phyloP scores from a whole-genome alignment of 2,113 vertebrate genomes.

The Albula goreensis region DNA sequence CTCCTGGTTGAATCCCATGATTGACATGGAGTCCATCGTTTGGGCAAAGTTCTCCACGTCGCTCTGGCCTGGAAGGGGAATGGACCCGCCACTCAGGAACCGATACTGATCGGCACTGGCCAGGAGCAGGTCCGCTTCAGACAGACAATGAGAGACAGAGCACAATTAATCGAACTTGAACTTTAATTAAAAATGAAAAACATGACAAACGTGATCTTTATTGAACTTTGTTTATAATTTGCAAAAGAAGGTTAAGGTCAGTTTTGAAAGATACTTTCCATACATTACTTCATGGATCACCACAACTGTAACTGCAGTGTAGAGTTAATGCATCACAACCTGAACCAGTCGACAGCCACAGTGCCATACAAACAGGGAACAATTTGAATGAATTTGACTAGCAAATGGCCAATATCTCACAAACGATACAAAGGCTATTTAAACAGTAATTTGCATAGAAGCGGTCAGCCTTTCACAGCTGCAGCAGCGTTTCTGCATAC shows the following conservation, averaged over 20 bases:
- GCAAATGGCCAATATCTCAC: background rate
- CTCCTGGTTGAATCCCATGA: conserved; percentile 84
- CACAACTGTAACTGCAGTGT: background rate
- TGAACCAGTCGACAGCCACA: background rate
- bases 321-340: background rate
- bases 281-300: background rate
- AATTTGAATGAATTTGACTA: background rate
- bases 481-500: conserved; percentile 53
- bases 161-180: background rate
- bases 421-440: background rate
- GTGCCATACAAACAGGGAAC: background rate
- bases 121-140: conserved; percentile 78
- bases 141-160: background rate
- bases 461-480: background rate
- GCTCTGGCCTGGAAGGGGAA: conserved; percentile 78
- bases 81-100: conserved; percentile 80
- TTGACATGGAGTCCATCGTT: conserved; percentile 86
- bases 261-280: background rate
- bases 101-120: conserved; percentile 78
- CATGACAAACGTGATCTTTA: background rate
- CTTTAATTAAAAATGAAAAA: background rate
- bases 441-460: background rate
- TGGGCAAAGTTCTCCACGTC: conserved; percentile 87
- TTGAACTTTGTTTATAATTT: background rate
- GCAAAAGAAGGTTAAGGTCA: background rate